phyloP scores from a whole-genome alignment of 2,797 vertebrate species.

The Pempheris klunzingeri region DNA sequence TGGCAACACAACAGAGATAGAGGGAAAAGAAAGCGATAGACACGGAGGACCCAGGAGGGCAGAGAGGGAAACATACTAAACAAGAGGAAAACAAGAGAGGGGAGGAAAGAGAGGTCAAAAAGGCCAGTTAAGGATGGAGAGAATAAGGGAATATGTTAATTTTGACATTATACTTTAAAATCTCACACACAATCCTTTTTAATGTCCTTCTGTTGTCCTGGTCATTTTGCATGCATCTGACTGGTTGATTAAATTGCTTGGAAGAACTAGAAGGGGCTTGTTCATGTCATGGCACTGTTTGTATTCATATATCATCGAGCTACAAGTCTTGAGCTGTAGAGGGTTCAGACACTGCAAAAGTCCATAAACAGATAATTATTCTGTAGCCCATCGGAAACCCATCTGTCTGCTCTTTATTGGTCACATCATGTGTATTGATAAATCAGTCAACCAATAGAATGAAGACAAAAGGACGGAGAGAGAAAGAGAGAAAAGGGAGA shows the following conservation, averaged over 20 bases:
- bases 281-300: constrained; percentile 72
- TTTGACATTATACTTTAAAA: constrained; percentile 71
- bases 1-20: constrained; percentile 77
- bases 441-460: constrained; percentile 62
- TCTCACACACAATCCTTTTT: constrained; percentile 62
- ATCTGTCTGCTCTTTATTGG: constrained; percentile 40
- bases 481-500: constrained; percentile 51
- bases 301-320: constrained; percentile 57
- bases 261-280: constrained; percentile 78
- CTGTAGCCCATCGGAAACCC: constrained; percentile 46
- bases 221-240: constrained; percentile 81
- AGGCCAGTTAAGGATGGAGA: constrained; percentile 65
- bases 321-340: constrained; percentile 61
- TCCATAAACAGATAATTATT: constrained; percentile 50
- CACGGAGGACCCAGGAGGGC: constrained; percentile 31
- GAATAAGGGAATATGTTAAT: constrained; percentile 67
- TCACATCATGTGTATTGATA: constrained; percentile 39
- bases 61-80: constrained; percentile 50
- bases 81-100: constrained; percentile 44
- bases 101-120: constrained; percentile 58
- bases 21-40: constrained; percentile 63
- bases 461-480: constrained; percentile 58
- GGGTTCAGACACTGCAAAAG: constrained; percentile 56
- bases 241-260: constrained; percentile 73
- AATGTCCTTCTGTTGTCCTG: constrained; percentile 44